phyloP scores from a whole-genome alignment of 1,140 invertebrate genomes.

The Physella acuta region DNA sequence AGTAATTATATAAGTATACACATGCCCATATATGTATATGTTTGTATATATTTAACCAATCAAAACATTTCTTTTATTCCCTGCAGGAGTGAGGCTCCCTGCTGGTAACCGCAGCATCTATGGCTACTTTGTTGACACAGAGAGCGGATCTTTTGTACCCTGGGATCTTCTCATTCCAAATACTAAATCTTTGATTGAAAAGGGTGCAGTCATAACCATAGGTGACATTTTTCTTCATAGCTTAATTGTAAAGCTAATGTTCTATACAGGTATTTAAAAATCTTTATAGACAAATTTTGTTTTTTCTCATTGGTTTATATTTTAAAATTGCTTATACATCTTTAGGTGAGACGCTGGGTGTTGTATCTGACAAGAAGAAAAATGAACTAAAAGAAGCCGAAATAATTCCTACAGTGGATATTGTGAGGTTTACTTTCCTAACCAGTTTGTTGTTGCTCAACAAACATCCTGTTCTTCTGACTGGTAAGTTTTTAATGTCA shows the following conservation, averaged over 20 bases:
- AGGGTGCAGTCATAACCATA: conserved; percentile 54
- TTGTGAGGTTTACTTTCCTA: conserved; percentile 58
- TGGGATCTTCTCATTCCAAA: conserved; percentile 58
- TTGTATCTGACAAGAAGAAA: conserved; percentile 44
- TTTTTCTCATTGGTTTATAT: neutral
- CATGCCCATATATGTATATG: too few species aligned
- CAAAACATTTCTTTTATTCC: conserved; percentile 1
- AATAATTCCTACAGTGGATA: conserved; percentile 58
- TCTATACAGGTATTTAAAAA: too few species aligned
- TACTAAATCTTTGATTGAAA: conserved; percentile 57
- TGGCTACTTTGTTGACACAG: conserved; percentile 59
- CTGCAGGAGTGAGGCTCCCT: conserved; percentile 56
- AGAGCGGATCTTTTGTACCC: conserved; percentile 54
- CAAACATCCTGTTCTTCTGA: conserved; percentile 57
- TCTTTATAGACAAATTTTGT: too few species aligned
- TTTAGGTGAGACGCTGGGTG: conserved; percentile 51
- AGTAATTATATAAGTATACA: too few species aligned
- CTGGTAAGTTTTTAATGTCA: conserved; percentile 52
- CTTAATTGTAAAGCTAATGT: too few species aligned
- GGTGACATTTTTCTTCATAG: too few species aligned
- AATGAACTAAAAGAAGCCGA: conserved; percentile 40
- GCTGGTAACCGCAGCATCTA: conserved; percentile 56
- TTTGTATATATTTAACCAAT: neutral
- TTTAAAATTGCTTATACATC: conserved; percentile 14
- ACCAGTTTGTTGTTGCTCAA: conserved; percentile 50